These are phyloP conservation scores for Alfaro cultratus DNA, from an alignment of 2,797 vertebrate species.

Conservation along the genomic window DNA sequence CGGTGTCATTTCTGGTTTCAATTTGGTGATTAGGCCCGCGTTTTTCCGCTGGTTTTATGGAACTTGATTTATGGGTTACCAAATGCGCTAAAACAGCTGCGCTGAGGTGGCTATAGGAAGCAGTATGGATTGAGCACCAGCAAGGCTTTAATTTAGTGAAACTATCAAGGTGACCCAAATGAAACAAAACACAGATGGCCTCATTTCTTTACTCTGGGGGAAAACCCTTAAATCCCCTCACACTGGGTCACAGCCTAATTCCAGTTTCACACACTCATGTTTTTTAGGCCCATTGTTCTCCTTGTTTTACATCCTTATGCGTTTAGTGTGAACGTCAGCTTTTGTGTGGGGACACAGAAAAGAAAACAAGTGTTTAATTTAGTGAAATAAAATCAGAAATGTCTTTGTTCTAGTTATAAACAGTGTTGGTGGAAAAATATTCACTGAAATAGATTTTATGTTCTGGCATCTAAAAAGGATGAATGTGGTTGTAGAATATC, in stretches of 20 bases:
- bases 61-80: conserved; percentile 65
- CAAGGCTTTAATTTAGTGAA: conserved; percentile 37
- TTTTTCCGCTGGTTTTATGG: conserved; percentile 62
- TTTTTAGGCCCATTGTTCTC: not conserved
- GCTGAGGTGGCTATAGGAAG: conserved; percentile 19
- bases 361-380: not conserved
- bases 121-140: conserved; percentile 38
- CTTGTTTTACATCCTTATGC: not conserved
- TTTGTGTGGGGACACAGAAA: not conserved
- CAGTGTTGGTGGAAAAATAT: not conserved
- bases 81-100: conserved; percentile 53
- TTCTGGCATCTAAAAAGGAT: not conserved
- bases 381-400: not conserved
- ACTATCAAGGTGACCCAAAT: conserved; percentile 58
- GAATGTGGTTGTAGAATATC: not conserved
- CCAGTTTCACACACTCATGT: not conserved
- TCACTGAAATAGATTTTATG: not conserved
- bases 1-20: conserved; percentile 63
- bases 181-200: conserved; percentile 23
- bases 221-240: not conserved
- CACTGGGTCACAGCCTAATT: not conserved
- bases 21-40: conserved; percentile 71
- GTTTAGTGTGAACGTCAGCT: not conserved
- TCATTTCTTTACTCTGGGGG: conserved; percentile 24
- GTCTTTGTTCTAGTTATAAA: not conserved